Evolutionary conservation across 2,113 vertebrate species (phyloP).

Genomic region (Cromileptes altivelis): DNA sequence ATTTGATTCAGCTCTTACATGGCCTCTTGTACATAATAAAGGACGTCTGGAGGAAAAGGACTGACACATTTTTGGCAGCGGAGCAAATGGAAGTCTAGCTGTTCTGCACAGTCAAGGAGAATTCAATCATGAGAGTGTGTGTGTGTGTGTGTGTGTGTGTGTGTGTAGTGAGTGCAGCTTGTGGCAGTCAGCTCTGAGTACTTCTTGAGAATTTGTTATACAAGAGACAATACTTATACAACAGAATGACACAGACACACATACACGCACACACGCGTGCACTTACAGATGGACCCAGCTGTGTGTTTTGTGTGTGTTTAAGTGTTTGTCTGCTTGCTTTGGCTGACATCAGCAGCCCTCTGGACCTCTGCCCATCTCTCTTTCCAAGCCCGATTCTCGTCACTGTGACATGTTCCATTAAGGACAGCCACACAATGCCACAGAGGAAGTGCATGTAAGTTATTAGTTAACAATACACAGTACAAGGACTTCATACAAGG

Average conservation of each 20-base stretch:
- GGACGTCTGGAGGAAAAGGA: conserved; percentile 54
- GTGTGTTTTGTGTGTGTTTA: conserved; percentile 23
- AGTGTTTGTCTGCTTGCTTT: conserved; percentile 43
- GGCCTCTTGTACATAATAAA: conserved; percentile 58
- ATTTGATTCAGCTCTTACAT: conserved; percentile 43
- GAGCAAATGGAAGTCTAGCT: conserved; percentile 53
- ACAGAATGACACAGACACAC: conserved; percentile 23
- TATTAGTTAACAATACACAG: conserved; percentile 1
- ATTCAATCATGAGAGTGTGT: conserved; percentile 43
- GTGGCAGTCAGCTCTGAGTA: conserved; percentile 16
- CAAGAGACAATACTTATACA: conserved; percentile 6
- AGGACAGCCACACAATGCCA: not conserved
- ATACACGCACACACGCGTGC: conserved; percentile 16
- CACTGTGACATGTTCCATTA: conserved; percentile 38
- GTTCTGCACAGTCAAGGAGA: conserved; percentile 64
- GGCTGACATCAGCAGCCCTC: conserved; percentile 42
- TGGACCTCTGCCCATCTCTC: conserved; percentile 24
- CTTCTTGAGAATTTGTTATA: conserved; percentile 26
- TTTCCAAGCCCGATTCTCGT: conserved; percentile 29
- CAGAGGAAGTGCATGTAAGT: not conserved
- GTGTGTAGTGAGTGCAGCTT: not conserved
- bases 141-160: conserved; percentile 10
- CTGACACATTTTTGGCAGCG: conserved; percentile 66
- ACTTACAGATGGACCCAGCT: conserved; percentile 39
- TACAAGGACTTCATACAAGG: not conserved